Evolutionary conservation across 2,113 vertebrate species (phyloP), one percentile per base, ranked within the genome.

Genomic region (Glareola pratincola): DNA sequence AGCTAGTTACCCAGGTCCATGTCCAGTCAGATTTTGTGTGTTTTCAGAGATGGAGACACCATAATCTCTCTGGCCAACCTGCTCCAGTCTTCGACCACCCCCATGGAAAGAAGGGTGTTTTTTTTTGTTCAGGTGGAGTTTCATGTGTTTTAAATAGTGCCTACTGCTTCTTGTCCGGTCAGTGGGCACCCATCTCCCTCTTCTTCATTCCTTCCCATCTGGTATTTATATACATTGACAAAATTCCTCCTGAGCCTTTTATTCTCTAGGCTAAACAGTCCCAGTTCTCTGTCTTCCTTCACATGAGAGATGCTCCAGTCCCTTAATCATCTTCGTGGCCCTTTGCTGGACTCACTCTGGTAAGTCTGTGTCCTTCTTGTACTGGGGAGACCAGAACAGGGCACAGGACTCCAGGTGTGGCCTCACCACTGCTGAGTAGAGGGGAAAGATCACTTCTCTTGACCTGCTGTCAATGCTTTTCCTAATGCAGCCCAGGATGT

Each of bases 1-100:
- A 81, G n/a, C 45, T 1, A 1, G n/a, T 63, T 83, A 30, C 43
- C 26, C 43, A 84, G 63, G 29, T 54, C 5, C 0, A 0, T 12
- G 36, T 59, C 50, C 64, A 59, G 34, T 32, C 21, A 39, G 50
- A 24, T 51, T 77, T 88, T 57, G 19, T n/a, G 7, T 62, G 30
- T 39, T 92, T 62, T 30, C 15, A 63, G 60, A 62, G 48, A 10
- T 39, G 19, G 59, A 53, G 18, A 36, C 45, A 59, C 64, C 14
- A 32, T 47, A 72, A 36, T 29, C 17, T 83, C 29, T 66, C 37
- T 27, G 29, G 48, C 37, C 20, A 74, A 30, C 5, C 36, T 64
- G 45, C 30, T 56, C 60, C 24, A 37, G n/a, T n/a, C 37, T 71
- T 69, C 81, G 56, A 53, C 24, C 5, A 23, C 8, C 6, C 4